Percentiles rank a stretch among this genome's conserved stretches.
These are phyloP conservation scores for Apostichopus californicus DNA, from an alignment of 35 echinoderm and acorn worm species.

Conservation along the genomic window DNA sequence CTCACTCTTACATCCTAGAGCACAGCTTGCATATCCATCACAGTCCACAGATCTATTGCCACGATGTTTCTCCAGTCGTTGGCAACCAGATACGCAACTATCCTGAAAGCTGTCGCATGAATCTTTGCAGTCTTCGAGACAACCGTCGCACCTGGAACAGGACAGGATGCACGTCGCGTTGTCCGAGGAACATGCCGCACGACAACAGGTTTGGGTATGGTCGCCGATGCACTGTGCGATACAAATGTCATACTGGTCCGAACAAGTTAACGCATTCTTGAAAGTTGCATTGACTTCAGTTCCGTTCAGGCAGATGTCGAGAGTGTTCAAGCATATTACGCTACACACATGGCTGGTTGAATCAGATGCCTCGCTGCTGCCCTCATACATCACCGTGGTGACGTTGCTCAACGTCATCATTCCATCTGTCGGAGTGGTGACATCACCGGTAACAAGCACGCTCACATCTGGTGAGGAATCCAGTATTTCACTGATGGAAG, in stretches of 20 bases:
- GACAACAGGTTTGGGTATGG: not conserved
- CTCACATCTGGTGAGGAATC: not conserved
- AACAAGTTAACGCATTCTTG: not conserved
- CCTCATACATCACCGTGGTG: not conserved
- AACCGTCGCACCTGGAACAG: slow-evolving; percentile 3
- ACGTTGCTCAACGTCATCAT: not conserved
- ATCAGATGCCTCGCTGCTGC: not conserved
- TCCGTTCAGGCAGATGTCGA: not conserved
- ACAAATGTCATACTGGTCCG: not conserved
- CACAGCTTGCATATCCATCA: slow-evolving; percentile 24
- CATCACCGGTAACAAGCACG: not conserved
- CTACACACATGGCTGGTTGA: not conserved
- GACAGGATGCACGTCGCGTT: not conserved
- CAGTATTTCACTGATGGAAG: not conserved
- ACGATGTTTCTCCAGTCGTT: not conserved
- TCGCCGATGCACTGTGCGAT: not conserved
- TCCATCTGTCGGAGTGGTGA: too few species aligned
- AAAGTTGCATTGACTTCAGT: not conserved
- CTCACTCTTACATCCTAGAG: not conserved
- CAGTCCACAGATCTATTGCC: not conserved
- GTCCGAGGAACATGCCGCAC: not conserved
- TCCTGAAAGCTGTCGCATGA: not conserved
- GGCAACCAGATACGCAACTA: not conserved
- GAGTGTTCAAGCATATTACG: slow-evolving; percentile 11
- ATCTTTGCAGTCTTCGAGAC: slow-evolving; percentile 8